Evolutionary conservation across 2,113 vertebrate genomes (phyloP).

Genomic region (Equus quagga): DNA sequence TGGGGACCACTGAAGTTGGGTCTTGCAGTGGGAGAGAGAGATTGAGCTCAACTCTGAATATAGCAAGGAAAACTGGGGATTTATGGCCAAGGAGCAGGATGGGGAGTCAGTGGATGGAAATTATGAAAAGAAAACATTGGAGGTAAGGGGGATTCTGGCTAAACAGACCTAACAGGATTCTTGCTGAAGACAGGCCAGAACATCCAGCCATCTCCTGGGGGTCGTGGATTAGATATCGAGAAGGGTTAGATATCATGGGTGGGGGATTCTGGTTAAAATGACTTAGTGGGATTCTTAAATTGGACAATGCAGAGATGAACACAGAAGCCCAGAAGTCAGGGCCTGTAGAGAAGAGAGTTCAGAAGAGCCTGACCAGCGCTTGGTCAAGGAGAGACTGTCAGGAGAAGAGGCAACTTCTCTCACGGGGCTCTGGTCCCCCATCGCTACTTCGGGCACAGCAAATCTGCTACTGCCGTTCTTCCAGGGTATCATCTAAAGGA

Average conservation of each 20-base stretch:
- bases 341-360: not conserved
- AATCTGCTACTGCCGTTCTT: not conserved
- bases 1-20: not conserved
- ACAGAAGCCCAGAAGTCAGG: not conserved
- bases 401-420: no score
- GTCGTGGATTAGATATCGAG: accelerated
- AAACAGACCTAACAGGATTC: not conserved
- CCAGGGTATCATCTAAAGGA: not conserved
- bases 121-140: not conserved
- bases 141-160: not conserved
- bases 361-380: not conserved
- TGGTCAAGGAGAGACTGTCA: not conserved
- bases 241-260: not conserved
- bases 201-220: accelerated
- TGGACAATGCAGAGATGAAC: not conserved
- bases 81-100: not conserved
- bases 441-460: not conserved
- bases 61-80: not conserved
- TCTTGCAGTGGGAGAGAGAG: not conserved
- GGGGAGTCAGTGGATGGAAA: not conserved
- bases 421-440: accelerated
- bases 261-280: not conserved
- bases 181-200: no score
- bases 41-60: not conserved
- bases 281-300: not conserved